These are phyloP conservation scores for Pagrus major DNA, from an alignment of 2,113 vertebrate species.

Conservation along the genomic window DNA sequence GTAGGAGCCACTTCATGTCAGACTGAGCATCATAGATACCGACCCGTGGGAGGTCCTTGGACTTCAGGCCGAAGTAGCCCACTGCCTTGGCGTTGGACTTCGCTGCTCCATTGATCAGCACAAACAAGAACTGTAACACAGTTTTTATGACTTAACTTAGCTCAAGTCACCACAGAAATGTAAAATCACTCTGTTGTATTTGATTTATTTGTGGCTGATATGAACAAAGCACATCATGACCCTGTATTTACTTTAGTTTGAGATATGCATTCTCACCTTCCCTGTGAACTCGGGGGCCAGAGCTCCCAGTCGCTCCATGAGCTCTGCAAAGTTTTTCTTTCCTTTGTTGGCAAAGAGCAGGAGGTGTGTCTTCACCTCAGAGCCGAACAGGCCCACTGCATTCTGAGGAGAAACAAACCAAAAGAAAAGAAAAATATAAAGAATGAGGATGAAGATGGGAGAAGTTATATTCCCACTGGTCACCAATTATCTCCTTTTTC, in stretches of 20 bases:
- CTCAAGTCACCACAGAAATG: neutral
- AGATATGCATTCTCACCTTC: slow-evolving; percentile 82
- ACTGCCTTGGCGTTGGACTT: slow-evolving; percentile 84
- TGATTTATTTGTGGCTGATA: neutral
- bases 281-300: slow-evolving; percentile 87
- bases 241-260: neutral
- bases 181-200: neutral
- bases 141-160: neutral
- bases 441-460: neutral
- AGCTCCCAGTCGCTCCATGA: slow-evolving; percentile 71
- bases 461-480: neutral
- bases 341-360: slow-evolving; percentile 90
- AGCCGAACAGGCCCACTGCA: slow-evolving; percentile 89
- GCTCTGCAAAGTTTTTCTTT: slow-evolving; percentile 81
- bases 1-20: slow-evolving; percentile 87
- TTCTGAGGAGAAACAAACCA: slow-evolving; percentile 82
- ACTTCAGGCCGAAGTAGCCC: slow-evolving; percentile 88
- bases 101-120: slow-evolving; percentile 87
- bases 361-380: slow-evolving; percentile 87
- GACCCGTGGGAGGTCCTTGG: slow-evolving; percentile 89
- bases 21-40: slow-evolving; percentile 86
- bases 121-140: slow-evolving; percentile 90
- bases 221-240: neutral
- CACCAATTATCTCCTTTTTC: neutral
- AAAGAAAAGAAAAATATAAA: neutral